Base-by-base conservation (phyloP, 2,888 invertebrate species). In the Allygus modestus region DNA sequence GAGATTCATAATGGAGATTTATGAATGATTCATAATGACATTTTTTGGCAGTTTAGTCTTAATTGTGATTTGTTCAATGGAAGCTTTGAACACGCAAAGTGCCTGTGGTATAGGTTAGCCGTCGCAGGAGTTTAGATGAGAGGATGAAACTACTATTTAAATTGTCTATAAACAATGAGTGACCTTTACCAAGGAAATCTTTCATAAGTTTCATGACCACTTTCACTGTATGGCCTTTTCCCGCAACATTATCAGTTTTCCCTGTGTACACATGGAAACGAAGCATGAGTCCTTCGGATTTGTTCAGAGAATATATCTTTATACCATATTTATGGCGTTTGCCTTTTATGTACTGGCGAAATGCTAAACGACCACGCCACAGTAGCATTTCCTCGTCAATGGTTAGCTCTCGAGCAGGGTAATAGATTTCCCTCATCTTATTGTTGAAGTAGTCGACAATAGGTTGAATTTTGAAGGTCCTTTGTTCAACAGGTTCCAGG, bases 141-240 rank as follows among this genome's bases (percentile, higher is more conserved):
- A 61, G 26, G 1, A 7, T 23, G 28, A 11, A n/a, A n/a, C 61
- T 61, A 15, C 20, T 61, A 15, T 71, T 54, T 58, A 61, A 61
- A 61, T 61, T 51, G n/a, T 51, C 51, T 15, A 51, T 51, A 17
- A 17, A 51, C 51, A 51, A 11, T 17, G 51, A 5, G n/a, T 81
- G n/a, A 15, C 75, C 58, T 0, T 83, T 75, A 28, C 46, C 73
- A 23, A 69, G 69, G 33, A 37, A 73, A 20, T 84, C 51, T 73
- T 65, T 83, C 54, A 54, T 71, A 37, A 75, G 37, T 43, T 28
- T 0, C 31, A 33, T 43, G 20, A 51, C 84, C 65, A 51, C 61
- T 23, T 61, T 61, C 15, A 15, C 61, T 7, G 23, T 23, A n/a
- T n/a, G n/a, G n/a, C n/a, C n/a, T n/a, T n/a, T n/a, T n/a, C n/a